Conservation (phyloP, 23 tunicate species). For the Phallusia fumigata region DNA sequence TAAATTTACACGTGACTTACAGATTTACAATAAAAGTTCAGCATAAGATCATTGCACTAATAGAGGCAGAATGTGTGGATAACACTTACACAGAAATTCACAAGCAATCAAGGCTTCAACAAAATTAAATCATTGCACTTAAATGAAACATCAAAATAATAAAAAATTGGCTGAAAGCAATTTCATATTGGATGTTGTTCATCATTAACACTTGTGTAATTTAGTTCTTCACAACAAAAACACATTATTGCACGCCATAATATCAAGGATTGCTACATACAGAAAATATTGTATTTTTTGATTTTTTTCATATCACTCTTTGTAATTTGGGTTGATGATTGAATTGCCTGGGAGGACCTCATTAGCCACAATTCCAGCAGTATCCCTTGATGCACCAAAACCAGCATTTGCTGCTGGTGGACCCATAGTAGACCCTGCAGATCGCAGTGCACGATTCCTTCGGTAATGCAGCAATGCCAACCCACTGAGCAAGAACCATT, state of each 20-base stretch:
- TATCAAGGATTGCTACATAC: neutral
- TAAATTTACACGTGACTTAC: no score
- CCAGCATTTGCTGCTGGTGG: slow-evolving; percentile 4
- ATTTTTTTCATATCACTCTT: neutral
- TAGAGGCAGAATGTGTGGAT: no score
- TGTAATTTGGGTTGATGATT: slow-evolving; percentile 46
- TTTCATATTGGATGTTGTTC: no score
- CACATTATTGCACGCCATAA: neutral
- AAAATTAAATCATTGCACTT: no score
- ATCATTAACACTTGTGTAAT: no score
- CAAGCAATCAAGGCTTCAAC: no score
- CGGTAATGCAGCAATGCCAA: slow-evolving; percentile 79
- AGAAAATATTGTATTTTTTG: neutral
- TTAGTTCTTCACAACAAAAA: neutral
- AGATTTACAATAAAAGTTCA: no score
- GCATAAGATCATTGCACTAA: no score
- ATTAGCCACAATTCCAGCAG: slow-evolving; percentile 44
- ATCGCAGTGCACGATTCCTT: slow-evolving; percentile 50
- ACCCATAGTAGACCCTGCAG: slow-evolving; percentile 24
- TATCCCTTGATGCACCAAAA: slow-evolving; percentile 35
- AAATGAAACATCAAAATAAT: no score
- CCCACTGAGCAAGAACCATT: slow-evolving; percentile 69
- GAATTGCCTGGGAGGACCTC: slow-evolving; percentile 64
- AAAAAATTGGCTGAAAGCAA: no score
- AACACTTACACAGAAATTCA: no score